A percentile compares a stretch with the other conserved stretches of the same genome.
Evolutionary conservation across 2,797 vertebrate species (phyloP).

Genomic region (Spinibarbus caldwelli): DNA sequence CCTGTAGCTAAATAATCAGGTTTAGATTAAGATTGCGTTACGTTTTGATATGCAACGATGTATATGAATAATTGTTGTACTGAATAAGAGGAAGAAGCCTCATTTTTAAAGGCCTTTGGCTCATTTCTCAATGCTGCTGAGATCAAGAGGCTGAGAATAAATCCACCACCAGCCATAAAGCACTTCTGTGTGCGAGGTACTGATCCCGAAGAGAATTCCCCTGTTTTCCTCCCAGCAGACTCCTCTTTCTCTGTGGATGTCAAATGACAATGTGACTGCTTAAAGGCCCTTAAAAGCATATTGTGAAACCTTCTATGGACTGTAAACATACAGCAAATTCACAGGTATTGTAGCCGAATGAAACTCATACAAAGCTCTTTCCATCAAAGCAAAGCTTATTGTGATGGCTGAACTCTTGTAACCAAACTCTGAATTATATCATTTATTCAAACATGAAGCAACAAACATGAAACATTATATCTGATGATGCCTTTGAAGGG

Average conservation of each 20-base stretch:
- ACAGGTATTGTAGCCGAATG: slow-evolving; percentile 1
- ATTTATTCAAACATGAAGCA: slow-evolving; percentile 19
- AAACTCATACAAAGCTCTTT: slow-evolving; percentile 14
- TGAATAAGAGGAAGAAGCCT: too few species aligned
- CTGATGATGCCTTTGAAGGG: slow-evolving; percentile 27
- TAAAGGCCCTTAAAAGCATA: slow-evolving; percentile 1
- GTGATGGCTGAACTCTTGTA: background rate
- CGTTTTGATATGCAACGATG: background rate
- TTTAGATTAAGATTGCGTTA: slow-evolving; percentile 15
- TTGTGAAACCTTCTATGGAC: slow-evolving; percentile 3
- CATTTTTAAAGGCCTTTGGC: slow-evolving; percentile 14
- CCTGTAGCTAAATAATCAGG: background rate
- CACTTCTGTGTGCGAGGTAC: slow-evolving; percentile 6
- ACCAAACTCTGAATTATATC: slow-evolving; percentile 21
- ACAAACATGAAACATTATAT: slow-evolving; percentile 37
- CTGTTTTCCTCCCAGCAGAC: slow-evolving; percentile 5
- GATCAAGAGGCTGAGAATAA: slow-evolving; percentile 29
- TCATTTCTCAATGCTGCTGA: slow-evolving; percentile 23
- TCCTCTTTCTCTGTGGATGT: slow-evolving; percentile 23
- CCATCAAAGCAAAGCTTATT: slow-evolving; percentile 34
- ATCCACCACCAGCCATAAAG: background rate
- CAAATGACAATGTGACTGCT: slow-evolving; percentile 13
- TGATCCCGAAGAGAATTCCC: slow-evolving; percentile 5
- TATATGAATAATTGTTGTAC: background rate
- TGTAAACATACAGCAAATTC: background rate